Evolutionary conservation across 2,113 vertebrate species (phyloP).

Genomic region (Elachura formosa): DNA sequence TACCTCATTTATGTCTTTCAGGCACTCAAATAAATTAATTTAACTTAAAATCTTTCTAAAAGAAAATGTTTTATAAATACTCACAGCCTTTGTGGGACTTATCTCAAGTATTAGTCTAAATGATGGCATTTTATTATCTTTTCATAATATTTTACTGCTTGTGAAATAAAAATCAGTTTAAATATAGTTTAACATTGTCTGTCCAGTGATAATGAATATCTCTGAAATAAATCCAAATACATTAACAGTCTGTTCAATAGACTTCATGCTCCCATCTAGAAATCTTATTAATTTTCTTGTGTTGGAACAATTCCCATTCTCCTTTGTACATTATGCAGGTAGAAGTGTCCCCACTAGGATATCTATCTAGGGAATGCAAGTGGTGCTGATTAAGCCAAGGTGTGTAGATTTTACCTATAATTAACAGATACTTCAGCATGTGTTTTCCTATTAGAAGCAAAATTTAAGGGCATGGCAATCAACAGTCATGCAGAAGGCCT

Average conservation of each 20-base stretch:
- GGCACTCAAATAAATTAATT: neutral
- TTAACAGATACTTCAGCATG: neutral
- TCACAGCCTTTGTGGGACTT: neutral
- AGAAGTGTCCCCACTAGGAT: neutral
- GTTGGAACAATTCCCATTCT: neutral
- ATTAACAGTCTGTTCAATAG: neutral
- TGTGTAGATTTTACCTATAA: neutral
- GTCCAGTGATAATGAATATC: neutral
- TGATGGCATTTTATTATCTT: neutral
- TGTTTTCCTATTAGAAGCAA: neutral
- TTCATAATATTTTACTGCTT: neutral
- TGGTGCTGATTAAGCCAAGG: neutral
- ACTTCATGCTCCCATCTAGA: conserved; percentile 1
- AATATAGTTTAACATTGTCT: neutral
- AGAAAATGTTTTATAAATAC: neutral
- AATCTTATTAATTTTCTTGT: neutral
- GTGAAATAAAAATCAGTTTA: conserved; percentile 14
- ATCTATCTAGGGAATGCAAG: neutral
- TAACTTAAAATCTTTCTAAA: neutral
- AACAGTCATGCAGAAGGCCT: neutral
- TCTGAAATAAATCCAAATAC: conserved; percentile 28
- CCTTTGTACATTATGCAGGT: neutral
- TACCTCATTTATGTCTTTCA: neutral
- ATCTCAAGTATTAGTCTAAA: neutral
- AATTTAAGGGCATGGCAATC: neutral